These are phyloP conservation scores for Nebria salina DNA, from an alignment of 2,888 invertebrate species.

Conservation along the genomic window DNA sequence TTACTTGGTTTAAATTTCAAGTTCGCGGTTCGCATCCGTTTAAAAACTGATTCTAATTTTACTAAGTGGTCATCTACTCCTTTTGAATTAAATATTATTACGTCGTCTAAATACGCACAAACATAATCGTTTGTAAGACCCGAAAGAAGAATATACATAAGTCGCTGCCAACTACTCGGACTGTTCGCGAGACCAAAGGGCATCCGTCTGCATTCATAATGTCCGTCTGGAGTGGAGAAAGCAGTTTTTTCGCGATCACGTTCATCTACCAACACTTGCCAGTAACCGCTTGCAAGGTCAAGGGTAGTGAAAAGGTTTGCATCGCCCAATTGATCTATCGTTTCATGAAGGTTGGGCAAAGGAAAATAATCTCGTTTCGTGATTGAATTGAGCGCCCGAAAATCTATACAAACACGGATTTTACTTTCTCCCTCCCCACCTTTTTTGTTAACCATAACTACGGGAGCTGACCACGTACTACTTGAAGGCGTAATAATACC, in stretches of 20 bases:
- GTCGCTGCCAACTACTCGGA: conserved; percentile 51
- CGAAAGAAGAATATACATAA: conserved; percentile 52
- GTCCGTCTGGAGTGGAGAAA: conserved; percentile 53
- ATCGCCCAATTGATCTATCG: too few relatives aligned
- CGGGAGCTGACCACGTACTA: neutral
- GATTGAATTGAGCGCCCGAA: too few relatives aligned
- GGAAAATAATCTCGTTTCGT: too few relatives aligned
- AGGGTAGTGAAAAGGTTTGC: too few relatives aligned
- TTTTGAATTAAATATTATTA: too few relatives aligned
- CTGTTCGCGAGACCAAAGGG: conserved; percentile 37
- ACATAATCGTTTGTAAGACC: conserved; percentile 48
- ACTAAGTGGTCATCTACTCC: too few relatives aligned
- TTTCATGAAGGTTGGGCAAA: too few relatives aligned
- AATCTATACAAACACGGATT: conserved; percentile 35
- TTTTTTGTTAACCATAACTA: neutral
- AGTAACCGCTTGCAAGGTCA: too few relatives aligned
- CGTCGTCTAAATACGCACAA: too few relatives aligned
- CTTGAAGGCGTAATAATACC: neutral
- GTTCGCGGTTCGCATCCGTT: too few relatives aligned
- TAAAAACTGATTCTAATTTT: too few relatives aligned
- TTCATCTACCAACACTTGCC: conserved; percentile 53
- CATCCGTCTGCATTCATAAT: conserved; percentile 53
- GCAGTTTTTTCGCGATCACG: conserved; percentile 54
- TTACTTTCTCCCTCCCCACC: conserved; percentile 39
- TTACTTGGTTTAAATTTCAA: too few relatives aligned